Conservation (phyloP, 2,113 vertebrate genomes). For the Brachypodius melanocephalos region DNA sequence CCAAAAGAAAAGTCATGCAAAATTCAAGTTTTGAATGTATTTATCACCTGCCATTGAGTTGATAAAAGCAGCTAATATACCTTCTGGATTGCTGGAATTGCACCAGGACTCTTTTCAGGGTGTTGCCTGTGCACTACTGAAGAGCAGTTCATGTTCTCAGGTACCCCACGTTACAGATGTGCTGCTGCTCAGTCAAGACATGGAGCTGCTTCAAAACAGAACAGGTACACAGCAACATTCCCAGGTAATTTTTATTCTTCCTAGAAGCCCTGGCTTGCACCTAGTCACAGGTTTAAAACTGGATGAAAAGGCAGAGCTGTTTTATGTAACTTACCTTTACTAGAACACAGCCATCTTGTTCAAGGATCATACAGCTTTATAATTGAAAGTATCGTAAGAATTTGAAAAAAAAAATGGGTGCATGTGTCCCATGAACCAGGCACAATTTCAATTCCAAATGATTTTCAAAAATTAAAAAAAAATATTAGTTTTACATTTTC, state of each 20-base stretch:
- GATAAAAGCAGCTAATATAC: not conserved
- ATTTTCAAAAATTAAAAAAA: not conserved
- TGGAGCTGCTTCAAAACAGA: not conserved
- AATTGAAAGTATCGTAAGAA: not conserved
- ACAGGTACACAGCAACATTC: not conserved
- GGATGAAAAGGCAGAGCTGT: not conserved
- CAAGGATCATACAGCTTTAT: not conserved
- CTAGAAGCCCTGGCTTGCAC: not conserved
- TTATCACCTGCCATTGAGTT: not conserved
- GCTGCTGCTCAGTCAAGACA: not conserved
- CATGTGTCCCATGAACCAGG: not conserved
- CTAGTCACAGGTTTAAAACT: not conserved
- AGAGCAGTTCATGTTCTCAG: not conserved
- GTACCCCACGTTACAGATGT: not conserved
- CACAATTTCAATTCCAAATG: not conserved
- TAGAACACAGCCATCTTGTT: not conserved
- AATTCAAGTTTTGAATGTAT: not conserved
- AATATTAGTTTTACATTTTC: not conserved
- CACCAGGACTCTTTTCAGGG: not conserved
- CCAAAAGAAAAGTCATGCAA: not conserved
- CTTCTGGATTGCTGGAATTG: not conserved
- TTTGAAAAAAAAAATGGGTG: not conserved
- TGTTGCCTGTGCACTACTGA: not conserved
- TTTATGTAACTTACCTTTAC: constrained; percentile 3
- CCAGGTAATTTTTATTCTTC: not conserved